Conservation (phyloP, 2,797 vertebrate genomes). For the Erpetoichthys calabaricus region DNA sequence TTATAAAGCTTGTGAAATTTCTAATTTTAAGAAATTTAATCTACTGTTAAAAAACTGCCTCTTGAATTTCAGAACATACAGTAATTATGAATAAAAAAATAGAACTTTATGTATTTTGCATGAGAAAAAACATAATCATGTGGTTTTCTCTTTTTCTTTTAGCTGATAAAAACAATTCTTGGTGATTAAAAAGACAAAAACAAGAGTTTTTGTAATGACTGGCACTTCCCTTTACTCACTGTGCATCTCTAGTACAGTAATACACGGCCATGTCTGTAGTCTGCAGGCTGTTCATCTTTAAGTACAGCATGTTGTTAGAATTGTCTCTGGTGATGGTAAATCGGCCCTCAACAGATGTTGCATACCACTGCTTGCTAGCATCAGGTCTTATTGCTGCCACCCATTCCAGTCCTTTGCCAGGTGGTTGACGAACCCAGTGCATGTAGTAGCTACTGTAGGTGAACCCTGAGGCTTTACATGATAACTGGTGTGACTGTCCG, state of each 20-base stretch:
- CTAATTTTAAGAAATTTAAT: too few relatives aligned
- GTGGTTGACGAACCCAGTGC: neutral
- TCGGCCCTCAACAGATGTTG: constrained; percentile 9
- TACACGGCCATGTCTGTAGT: constrained; percentile 13
- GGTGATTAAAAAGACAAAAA: too few relatives aligned
- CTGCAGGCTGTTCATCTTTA: constrained; percentile 8
- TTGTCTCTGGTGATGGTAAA: constrained; percentile 8
- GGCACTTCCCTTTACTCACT: neutral
- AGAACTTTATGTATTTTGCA: too few relatives aligned
- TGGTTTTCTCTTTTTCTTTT: too few relatives aligned
- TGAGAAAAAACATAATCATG: too few relatives aligned
- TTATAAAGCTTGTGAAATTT: too few relatives aligned
- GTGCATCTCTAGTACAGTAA: constrained; percentile 11
- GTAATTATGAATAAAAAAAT: too few relatives aligned
- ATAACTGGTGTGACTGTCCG: constrained; percentile 3
- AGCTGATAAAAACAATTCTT: too few relatives aligned
- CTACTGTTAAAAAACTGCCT: too few relatives aligned
- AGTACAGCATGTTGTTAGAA: neutral
- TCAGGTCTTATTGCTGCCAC: neutral
- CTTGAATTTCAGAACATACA: too few relatives aligned
- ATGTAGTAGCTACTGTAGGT: neutral
- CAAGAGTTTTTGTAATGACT: neutral
- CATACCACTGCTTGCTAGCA: neutral
- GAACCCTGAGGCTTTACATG: constrained; percentile 9
- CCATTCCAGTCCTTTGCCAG: constrained; percentile 4